phyloP scores from a whole-genome alignment of 2,113 vertebrate genomes.

The Pteruthius melanotis region DNA sequence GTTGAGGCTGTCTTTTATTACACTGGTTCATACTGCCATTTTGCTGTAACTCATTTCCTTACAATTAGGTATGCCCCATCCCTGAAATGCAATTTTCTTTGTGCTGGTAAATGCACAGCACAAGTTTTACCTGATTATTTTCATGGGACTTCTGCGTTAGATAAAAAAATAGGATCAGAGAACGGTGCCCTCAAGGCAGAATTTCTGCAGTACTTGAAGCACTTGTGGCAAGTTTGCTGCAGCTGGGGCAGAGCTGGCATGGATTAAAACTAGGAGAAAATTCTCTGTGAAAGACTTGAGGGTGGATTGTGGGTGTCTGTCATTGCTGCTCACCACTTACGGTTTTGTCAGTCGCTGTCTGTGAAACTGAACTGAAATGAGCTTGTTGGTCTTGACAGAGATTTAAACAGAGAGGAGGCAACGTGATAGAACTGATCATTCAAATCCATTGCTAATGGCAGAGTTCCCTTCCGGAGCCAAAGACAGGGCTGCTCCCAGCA shows the following conservation, averaged over 20 bases:
- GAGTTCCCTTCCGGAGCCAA: neutral
- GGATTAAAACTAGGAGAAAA: constrained; percentile 2
- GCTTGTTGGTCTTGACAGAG: neutral
- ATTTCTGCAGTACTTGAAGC: neutral
- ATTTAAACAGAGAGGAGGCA: neutral
- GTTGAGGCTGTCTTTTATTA: constrained; percentile 50
- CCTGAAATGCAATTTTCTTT: constrained; percentile 54
- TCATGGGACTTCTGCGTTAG: neutral
- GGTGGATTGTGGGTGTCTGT: neutral
- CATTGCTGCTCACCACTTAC: neutral
- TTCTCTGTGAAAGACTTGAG: neutral
- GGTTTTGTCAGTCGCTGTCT: neutral
- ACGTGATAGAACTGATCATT: neutral
- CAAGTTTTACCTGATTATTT: neutral
- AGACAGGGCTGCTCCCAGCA: neutral
- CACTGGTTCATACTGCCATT: neutral
- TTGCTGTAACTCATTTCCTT: constrained; percentile 39
- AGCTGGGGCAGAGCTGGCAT: neutral
- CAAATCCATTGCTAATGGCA: neutral
- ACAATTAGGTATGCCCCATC: constrained; percentile 23
- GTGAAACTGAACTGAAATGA: neutral
- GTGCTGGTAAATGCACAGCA: neutral
- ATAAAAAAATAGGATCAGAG: constrained; percentile 40
- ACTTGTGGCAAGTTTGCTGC: neutral
- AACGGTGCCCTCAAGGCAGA: neutral